phyloP scores from a whole-genome alignment of 2,888 invertebrate species.

The Kryphioiulus occultus region DNA sequence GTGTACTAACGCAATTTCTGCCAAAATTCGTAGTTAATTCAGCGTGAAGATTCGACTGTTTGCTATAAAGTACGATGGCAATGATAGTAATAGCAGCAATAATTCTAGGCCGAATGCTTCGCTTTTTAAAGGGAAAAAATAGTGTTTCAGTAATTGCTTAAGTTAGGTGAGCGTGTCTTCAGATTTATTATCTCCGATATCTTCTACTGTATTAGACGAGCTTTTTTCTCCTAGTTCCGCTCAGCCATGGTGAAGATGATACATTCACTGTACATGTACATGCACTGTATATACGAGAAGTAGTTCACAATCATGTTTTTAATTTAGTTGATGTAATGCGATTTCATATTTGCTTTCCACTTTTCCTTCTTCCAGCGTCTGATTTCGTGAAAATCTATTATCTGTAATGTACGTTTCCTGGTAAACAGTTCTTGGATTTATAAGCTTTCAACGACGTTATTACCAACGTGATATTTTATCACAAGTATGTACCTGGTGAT shows the following conservation, averaged over 20 bases:
- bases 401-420: neutral
- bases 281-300: neutral
- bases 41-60: conserved; percentile 21
- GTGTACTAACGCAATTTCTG: neutral
- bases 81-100: conserved; percentile 13
- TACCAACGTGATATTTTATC: neutral
- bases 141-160: neutral
- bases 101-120: neutral
- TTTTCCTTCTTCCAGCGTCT: neutral
- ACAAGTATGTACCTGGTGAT: neutral
- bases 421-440: neutral
- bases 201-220: neutral
- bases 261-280: neutral
- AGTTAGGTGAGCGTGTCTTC: conserved; percentile 13
- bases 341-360: neutral
- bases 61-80: neutral
- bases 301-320: neutral
- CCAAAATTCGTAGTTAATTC: neutral
- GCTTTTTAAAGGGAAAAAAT: neutral
- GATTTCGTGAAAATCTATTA: neutral
- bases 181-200: conserved; percentile 17
- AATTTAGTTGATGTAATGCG: neutral
- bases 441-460: neutral
- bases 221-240: neutral
- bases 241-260: neutral